Conservation (phyloP, 2,113 vertebrate species). For the Ictalurus furcatus region DNA sequence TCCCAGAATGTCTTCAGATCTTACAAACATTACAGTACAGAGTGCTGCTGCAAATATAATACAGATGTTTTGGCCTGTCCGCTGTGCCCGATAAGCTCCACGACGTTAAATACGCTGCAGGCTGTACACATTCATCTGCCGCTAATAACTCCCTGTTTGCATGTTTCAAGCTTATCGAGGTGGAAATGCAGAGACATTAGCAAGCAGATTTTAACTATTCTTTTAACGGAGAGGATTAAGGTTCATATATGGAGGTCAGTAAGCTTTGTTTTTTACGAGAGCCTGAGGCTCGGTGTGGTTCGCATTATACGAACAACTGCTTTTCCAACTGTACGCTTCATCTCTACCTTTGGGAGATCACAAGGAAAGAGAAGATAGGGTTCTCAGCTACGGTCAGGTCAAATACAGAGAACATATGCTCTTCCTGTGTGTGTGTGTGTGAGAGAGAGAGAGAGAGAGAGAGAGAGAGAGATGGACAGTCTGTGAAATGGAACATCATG, state of each 20-base stretch:
- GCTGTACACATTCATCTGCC: conserved; percentile 38
- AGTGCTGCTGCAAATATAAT: conserved; percentile 4
- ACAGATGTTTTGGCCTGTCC: conserved; percentile 31
- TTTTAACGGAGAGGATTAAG: conserved; percentile 69
- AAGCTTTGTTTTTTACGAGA: conserved; percentile 61
- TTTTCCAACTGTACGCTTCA: conserved; percentile 42
- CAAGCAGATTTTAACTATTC: conserved; percentile 63
- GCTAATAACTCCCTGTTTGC: conserved; percentile 43
- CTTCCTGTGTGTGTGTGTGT: conserved; percentile 1
- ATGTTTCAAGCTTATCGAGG: conserved; percentile 55
- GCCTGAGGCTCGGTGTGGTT: conserved; percentile 55
- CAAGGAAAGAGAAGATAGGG: conserved; percentile 25
- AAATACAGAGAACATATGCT: conserved; percentile 15
- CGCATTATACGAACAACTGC: conserved; percentile 59
- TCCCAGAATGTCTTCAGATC: conserved; percentile 18
- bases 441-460: neutral
- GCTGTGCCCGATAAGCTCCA: conserved; percentile 25
- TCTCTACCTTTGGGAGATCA: conserved; percentile 31
- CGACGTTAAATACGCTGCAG: conserved; percentile 29
- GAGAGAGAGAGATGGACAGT: neutral
- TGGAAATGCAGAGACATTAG: conserved; percentile 63
- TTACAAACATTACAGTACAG: conserved; percentile 19
- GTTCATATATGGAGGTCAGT: conserved; percentile 64
- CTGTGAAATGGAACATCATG: conserved; percentile 7
- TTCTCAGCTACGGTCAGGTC: conserved; percentile 9